A percentile compares a stretch with the other conserved stretches of the same genome.
Conservation (phyloP, 2,797 vertebrate species). For the Catharus ustulatus region DNA sequence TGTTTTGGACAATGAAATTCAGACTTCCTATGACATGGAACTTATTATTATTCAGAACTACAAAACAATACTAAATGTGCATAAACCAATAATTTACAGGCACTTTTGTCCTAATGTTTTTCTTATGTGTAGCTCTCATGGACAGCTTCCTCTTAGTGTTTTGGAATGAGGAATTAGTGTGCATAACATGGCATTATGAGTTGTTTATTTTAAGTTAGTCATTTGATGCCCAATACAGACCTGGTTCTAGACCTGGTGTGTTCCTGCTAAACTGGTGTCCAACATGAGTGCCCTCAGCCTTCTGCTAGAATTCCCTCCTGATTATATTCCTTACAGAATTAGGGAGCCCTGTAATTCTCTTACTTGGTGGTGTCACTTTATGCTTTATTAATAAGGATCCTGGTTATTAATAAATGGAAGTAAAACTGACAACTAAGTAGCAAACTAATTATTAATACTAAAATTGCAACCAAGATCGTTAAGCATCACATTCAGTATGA, state of each 20-base stretch:
- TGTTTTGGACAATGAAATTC: neutral
- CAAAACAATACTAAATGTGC: neutral
- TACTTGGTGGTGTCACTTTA: neutral
- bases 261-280: neutral
- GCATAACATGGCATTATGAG: neutral
- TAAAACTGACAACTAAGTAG: neutral
- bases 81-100: neutral
- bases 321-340: neutral
- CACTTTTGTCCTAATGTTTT: neutral
- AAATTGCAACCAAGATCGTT: neutral
- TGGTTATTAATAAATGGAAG: neutral
- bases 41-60: neutral
- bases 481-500: neutral
- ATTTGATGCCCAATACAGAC: neutral
- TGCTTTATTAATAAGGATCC: neutral
- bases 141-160: neutral
- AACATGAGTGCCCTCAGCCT: neutral
- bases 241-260: neutral
- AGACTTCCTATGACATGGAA: neutral
- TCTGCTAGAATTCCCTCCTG: neutral
- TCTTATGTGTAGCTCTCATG: neutral
- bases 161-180: neutral
- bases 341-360: neutral
- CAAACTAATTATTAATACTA: neutral
- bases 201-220: neutral